Conservation (phyloP, 1,140 invertebrate species). For the Luehdorfia chinensis region DNA sequence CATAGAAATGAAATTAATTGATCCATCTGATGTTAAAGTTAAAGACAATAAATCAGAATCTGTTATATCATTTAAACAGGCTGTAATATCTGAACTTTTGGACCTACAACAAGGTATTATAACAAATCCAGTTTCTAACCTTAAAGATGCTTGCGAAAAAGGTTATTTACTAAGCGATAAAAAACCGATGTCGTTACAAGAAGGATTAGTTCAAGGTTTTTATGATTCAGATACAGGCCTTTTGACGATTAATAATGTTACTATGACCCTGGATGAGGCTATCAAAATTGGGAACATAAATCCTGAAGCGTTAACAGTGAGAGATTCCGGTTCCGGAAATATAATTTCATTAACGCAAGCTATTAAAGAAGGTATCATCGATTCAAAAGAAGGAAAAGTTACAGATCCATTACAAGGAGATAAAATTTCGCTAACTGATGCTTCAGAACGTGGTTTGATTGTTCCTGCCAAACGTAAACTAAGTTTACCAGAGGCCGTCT, state of each 20-base stretch:
- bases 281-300: conserved; percentile 87
- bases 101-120: conserved; percentile 84
- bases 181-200: conserved; percentile 89
- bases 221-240: conserved; percentile 88
- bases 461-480: conserved; percentile 88
- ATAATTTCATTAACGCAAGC: conserved; percentile 90
- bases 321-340: conserved; percentile 86
- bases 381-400: conserved; percentile 87
- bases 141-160: conserved; percentile 87
- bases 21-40: conserved; percentile 83
- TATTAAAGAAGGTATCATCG: conserved; percentile 87
- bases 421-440: conserved; percentile 87
- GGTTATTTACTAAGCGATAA: conserved; percentile 86
- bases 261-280: conserved; percentile 88
- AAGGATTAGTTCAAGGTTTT: conserved; percentile 89
- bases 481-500: conserved; percentile 90
- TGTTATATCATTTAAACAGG: conserved; percentile 83
- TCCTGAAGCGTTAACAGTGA: conserved; percentile 87
- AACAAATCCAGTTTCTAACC: conserved; percentile 82
- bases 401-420: conserved; percentile 86
- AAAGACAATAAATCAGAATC: conserved; percentile 85
- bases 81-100: conserved; percentile 82
- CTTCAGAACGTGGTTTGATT: conserved; percentile 88
- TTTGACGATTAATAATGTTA: conserved; percentile 84
- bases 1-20: conserved; percentile 84